Base-by-base conservation (phyloP, 2,113 vertebrate genomes). In the Mobula birostris region DNA sequence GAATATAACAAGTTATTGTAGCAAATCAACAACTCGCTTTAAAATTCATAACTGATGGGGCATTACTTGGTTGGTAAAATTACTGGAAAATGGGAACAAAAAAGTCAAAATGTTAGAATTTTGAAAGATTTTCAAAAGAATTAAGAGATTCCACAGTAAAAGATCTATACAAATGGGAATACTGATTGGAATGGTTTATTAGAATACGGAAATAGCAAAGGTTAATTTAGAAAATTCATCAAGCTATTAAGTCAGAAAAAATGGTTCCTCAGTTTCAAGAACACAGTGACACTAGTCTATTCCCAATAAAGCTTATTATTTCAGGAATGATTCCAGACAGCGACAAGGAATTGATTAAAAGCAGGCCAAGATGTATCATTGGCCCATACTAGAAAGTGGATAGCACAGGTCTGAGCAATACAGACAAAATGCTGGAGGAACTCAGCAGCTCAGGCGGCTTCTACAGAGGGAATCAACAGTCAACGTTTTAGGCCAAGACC, bases 301-400 rank as follows among this genome's bases (percentile, higher is more conserved):
- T 90, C 58, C 66, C 29, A 88, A 66, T 88, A 88, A 61, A 58
- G 9, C 66, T 90, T 90, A 90, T 90, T 68, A 29, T 36, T 88
- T 91, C 32, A 68, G 63, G 66, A 91, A 91, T 48, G 48, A 91
- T 91, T 63, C 66, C 87, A 91, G 61, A 91, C 63, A 68, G 63
- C 32, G 32, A 36, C 78, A 80, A 68, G 68, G 87, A 91, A 68
- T 66, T 66, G 58, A 48, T 48, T 48, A 48, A 48, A 48, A 48
- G 48, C 63, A 66, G 63, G 63, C 7, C 7, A 66, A 66, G 0
- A 66, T 66, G n/a, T 70, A 36, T 70, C 32, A 70, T 63, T 40
- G 88, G 9, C 63, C 68, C n/a, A 17, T 17, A 32, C 88, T 70
- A 15, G 88, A 68, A 36, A 68, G n/a, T 70, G 21, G 36, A 63